phyloP scores from a whole-genome alignment of 2,113 vertebrate genomes.

The Furnarius figulus region DNA sequence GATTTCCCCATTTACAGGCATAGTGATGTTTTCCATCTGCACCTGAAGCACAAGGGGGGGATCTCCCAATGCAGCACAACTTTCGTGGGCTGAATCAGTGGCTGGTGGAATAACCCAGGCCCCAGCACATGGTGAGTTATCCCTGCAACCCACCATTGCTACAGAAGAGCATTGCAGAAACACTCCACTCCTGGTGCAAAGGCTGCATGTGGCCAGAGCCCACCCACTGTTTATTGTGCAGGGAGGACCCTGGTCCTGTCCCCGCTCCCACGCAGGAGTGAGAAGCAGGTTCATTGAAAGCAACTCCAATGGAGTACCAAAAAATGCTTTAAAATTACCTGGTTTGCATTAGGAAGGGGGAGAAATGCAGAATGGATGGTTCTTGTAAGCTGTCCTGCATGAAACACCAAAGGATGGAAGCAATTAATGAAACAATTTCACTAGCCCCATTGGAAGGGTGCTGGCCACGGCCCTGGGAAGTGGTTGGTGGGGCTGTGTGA shows the following conservation, averaged over 20 bases:
- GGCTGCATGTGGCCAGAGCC: not conserved
- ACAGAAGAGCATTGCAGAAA: not conserved
- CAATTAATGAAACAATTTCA: not conserved
- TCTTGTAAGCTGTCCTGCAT: not conserved
- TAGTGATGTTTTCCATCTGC: not conserved
- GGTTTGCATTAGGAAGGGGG: not conserved
- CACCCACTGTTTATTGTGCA: not conserved
- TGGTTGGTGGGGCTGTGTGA: not conserved
- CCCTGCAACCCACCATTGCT: fast-evolving
- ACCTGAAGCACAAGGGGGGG: not conserved
- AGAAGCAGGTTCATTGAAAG: not conserved
- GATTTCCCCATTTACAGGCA: not conserved
- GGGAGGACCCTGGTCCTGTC: not conserved
- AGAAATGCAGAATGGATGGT: not conserved
- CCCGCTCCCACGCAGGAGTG: fast-evolving
- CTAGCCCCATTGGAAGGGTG: not conserved
- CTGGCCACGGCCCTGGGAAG: not conserved
- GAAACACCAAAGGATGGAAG: not conserved
- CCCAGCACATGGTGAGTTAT: not conserved
- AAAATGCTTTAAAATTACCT: not conserved
- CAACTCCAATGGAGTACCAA: not conserved
- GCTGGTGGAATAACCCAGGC: not conserved
- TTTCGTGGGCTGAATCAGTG: not conserved
- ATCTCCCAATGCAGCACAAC: not conserved
- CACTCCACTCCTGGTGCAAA: not conserved